Evolutionary conservation across 2,797 vertebrate genomes (phyloP).

Genomic region (Enteromius thamalakanensis): DNA sequence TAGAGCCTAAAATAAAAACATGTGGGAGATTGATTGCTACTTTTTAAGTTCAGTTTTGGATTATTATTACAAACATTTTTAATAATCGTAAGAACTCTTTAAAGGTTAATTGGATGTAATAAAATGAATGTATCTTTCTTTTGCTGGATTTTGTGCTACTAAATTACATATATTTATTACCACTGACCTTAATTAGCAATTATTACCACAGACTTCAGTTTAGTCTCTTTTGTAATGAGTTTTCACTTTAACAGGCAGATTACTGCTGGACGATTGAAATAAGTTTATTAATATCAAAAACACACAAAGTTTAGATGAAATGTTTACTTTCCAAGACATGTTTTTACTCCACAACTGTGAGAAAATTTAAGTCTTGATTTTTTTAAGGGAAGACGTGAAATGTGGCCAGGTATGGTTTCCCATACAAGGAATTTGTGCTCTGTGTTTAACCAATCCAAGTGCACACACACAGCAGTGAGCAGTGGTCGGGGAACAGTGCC

Average conservation of each 20-base stretch:
- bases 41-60: neutral
- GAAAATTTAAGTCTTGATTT: neutral
- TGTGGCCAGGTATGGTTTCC: no score
- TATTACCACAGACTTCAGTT: neutral
- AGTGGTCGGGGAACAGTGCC: no score
- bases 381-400: no score
- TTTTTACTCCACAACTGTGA: neutral
- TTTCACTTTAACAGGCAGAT: neutral
- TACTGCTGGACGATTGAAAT: neutral
- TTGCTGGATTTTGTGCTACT: neutral
- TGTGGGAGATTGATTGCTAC: neutral
- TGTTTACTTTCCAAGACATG: neutral
- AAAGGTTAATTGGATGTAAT: neutral
- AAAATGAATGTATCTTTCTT: neutral
- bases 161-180: neutral
- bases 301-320: neutral
- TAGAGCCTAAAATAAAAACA: slow-evolving; percentile 27
- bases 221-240: neutral
- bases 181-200: neutral
- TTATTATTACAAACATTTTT: neutral
- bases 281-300: neutral
- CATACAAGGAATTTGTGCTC: no score
- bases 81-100: neutral
- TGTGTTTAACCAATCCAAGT: no score
- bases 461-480: no score